Evolutionary conservation across 2,888 invertebrate genomes (phyloP), one percentile per base, ranked within the genome.

Genomic region (Drosophila setosimentum): DNA sequence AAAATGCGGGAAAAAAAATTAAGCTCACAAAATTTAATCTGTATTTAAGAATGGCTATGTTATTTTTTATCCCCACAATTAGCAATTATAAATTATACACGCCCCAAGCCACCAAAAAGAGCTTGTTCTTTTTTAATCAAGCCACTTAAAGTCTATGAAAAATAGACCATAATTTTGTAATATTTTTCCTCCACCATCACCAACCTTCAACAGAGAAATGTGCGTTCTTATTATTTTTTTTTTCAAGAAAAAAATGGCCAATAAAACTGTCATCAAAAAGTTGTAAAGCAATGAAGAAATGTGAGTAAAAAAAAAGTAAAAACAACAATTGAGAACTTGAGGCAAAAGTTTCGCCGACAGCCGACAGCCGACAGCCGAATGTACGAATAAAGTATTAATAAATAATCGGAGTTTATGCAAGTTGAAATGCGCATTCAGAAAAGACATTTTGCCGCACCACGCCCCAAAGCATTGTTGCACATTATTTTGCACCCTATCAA

Each of bases 191-290:
- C 5, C 33, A 11, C 30, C 18, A 51, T 48, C 55, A 21, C 24
- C 53, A 5, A 18, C 18, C 21, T n/a, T 55, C 58, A 75, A 76
- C 78, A 48, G 53, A 50, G 68, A 68, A 79, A 65, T 68, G 76
- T 71, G 37, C 51, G 60, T 62, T 81, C 51, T 65, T 53, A 62
- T 45, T 42, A 24, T 45, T 68, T 24, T 35, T 35, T 32, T 71
- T 59, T 51, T 57, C 35, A 67, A 62, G 49, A 64, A 75, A 74
- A 74, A 83, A 86, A 75, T 78, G 83, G 81, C 89, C 81, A 85
- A 85, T 85, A 88, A 88, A 85, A 85, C 76, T 85, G 84, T 85
- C 84, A 85, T 85, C 87, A 89, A 85, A 89, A 89, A 85, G 89
- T 89, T 89, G 87, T 87, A 81, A 85, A 89, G 82, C 89, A 85